Evolutionary conservation across 2,113 vertebrate species (phyloP), one percentile per base, ranked within the genome.

Genomic region (Xiphophorus hellerii): DNA sequence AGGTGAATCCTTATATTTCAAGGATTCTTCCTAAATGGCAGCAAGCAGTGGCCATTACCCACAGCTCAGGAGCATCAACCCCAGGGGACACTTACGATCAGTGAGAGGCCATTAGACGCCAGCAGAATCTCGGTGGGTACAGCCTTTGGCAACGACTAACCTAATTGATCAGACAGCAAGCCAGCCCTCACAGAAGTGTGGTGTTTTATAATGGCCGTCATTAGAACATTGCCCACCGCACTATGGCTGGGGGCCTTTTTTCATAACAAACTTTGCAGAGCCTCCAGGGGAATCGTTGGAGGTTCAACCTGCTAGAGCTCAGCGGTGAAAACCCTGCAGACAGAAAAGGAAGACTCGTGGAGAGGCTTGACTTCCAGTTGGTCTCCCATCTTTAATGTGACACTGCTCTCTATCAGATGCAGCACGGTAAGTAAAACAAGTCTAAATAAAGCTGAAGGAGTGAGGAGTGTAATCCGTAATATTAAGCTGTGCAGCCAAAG

Each of bases 61-160:
- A 28, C 74, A 78, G 67, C 76, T 78, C 58, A 61, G 64, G 71
- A 31, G 33, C 73, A 68, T 29, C 68, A 69, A 65, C 73, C 88
- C 39, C 77, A 13, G 60, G 83, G 66, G 82, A 66, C 28, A 66
- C 80, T 11, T 44, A 44, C 28, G 77, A 71, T 84, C 82, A 86
- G 76, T 17, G 76, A 78, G 79, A 78, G 62, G 80, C 88, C 80
- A 91, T 91, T 84, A 90, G 84, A 80, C 28, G 64, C 77, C 75
- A 78, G 77, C 80, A 68, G 73, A 65, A 71, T 77, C 79, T 84
- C 77, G 22, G 62, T 28, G 71, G 86, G 65, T 69, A 69, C 79
- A 84, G 85, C 75, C 79, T 80, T 75, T 64, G 77, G 74, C 73
- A 67, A 35, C 30, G 2, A 82, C 77, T 73, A 44, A 71, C 75